Evolutionary conservation across 92 coral and sea anemone species (phyloP).

Genomic region (Palythoa caribaeorum): DNA sequence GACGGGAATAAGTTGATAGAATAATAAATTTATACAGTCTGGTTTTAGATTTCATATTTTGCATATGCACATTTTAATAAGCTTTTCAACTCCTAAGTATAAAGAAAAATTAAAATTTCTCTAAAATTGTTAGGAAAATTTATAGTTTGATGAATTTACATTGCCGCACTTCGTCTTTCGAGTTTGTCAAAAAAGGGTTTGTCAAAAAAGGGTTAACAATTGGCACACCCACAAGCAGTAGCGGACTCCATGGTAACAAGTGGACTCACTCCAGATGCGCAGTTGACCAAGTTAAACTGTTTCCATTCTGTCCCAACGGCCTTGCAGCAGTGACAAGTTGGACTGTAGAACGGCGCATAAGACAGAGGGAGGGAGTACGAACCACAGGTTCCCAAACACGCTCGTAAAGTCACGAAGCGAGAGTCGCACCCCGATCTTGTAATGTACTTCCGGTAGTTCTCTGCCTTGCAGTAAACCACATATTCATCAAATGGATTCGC

Average conservation of each 20-base stretch:
- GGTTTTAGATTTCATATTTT: too few species aligned
- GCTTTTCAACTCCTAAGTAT: not conserved
- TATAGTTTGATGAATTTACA: not conserved
- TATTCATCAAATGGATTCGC: slow-evolving; percentile 65
- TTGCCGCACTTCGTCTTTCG: not conserved
- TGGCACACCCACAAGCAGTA: slow-evolving; percentile 59
- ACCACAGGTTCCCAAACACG: slow-evolving; percentile 88
- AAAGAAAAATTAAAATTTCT: not conserved
- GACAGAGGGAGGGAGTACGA: slow-evolving; percentile 70
- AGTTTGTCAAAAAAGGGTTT: not conserved
- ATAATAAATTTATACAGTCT: too few species aligned
- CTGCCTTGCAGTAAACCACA: slow-evolving; percentile 80
- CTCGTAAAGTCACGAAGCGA: slow-evolving; percentile 61
- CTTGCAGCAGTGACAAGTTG: slow-evolving; percentile 76
- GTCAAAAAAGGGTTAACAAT: slow-evolving; percentile 32
- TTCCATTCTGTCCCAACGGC: slow-evolving; percentile 62
- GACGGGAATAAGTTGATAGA: too few species aligned
- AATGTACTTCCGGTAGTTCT: slow-evolving; percentile 53
- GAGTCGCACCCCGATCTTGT: slow-evolving; percentile 69
- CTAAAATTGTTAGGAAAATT: not conserved
- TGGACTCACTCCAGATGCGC: slow-evolving; percentile 67
- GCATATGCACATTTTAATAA: too few species aligned
- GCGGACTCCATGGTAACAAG: slow-evolving; percentile 68
- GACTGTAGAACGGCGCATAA: slow-evolving; percentile 67
- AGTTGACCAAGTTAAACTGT: slow-evolving; percentile 56